Conservation (phyloP, 2,888 invertebrate species). For the Beris morrisii region DNA sequence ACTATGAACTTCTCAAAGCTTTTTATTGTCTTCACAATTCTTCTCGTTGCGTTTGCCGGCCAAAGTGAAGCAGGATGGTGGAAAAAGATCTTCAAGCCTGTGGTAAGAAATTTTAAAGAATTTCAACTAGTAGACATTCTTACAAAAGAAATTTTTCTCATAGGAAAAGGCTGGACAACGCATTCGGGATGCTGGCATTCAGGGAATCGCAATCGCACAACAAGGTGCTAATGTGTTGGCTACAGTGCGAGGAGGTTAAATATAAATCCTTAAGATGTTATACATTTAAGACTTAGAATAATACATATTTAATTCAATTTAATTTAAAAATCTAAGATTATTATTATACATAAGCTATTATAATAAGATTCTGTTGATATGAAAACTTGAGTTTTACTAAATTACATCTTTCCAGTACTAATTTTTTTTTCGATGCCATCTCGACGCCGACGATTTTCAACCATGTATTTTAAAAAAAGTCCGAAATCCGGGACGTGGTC, state of each 20-base stretch:
- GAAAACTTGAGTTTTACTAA: too few relatives aligned
- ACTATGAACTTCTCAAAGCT: constrained; percentile 22
- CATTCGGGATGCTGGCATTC: constrained; percentile 9
- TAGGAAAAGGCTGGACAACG: constrained; percentile 9
- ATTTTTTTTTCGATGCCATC: too few relatives aligned
- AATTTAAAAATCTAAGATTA: too few relatives aligned
- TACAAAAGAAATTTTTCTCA: neutral
- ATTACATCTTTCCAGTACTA: too few relatives aligned
- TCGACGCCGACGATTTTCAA: too few relatives aligned
- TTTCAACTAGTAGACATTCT: neutral
- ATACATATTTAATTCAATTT: too few relatives aligned
- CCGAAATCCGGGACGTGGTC: too few relatives aligned
- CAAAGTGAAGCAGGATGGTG: constrained; percentile 14
- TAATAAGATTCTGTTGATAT: too few relatives aligned
- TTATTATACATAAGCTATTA: too few relatives aligned
- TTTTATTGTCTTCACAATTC: constrained; percentile 15
- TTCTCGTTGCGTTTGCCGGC: neutral
- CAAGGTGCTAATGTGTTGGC: constrained; percentile 15
- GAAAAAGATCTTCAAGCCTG: constrained; percentile 25
- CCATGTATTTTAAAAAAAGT: too few relatives aligned
- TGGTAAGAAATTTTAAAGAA: constrained; percentile 7
- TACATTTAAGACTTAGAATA: too few relatives aligned
- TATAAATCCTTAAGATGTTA: too few relatives aligned
- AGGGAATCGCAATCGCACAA: constrained; percentile 10
- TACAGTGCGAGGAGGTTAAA: neutral